Percentiles rank a stretch among this genome's conserved stretches.
phyloP scores from a whole-genome alignment of 2,888 invertebrate genomes.

The Fabriciana adippe region DNA sequence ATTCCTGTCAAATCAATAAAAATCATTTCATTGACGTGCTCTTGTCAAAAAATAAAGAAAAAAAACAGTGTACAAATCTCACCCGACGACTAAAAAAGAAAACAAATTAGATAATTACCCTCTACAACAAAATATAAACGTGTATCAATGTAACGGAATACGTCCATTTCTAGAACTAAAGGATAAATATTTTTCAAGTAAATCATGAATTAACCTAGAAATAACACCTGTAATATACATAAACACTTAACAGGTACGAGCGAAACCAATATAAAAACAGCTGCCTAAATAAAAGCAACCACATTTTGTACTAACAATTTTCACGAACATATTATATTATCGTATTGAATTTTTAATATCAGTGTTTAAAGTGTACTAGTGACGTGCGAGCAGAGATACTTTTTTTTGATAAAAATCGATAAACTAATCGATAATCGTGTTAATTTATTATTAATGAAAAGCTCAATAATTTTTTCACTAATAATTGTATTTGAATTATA shows the following conservation, averaged over 20 bases:
- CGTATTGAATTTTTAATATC: constrained; percentile 15
- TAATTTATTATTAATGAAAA: too few species aligned
- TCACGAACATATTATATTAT: constrained; percentile 25
- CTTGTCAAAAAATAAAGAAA: not conserved
- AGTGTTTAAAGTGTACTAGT: constrained; percentile 8
- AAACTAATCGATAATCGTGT: too few species aligned
- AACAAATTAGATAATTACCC: constrained; percentile 9
- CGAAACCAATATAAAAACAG: constrained; percentile 61
- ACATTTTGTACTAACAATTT: constrained; percentile 54
- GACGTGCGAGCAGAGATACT: not conserved
- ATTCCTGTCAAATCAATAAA: too few species aligned
- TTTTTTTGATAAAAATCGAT: too few species aligned
- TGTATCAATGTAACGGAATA: constrained; percentile 27
- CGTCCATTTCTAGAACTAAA: constrained; percentile 10
- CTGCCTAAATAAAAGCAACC: constrained; percentile 54
- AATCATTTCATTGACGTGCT: not conserved
- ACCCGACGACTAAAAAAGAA: constrained; percentile 10
- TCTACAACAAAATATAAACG: constrained; percentile 24
- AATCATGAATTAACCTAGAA: constrained; percentile 29
- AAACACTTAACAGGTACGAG: constrained; percentile 60
- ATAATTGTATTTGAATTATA: too few species aligned
- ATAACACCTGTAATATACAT: constrained; percentile 58
- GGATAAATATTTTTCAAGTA: constrained; percentile 32
- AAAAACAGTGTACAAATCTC: constrained; percentile 7
- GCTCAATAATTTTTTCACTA: too few species aligned